Evolutionary conservation across 2,888 invertebrate species (phyloP).

Genomic region (Nomada fucata): DNA sequence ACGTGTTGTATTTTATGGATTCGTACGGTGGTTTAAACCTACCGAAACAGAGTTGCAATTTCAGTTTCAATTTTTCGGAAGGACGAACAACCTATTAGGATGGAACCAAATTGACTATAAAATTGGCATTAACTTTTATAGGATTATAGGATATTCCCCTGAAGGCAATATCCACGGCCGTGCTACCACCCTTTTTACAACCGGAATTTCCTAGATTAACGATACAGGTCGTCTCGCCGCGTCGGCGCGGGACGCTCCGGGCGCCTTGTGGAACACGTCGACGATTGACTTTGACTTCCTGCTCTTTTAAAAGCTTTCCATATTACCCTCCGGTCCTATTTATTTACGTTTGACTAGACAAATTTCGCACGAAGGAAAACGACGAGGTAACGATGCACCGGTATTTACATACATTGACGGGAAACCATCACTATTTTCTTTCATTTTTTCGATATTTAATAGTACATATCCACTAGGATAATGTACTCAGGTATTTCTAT

Average conservation of each 20-base stretch:
- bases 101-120: conserved; percentile 24
- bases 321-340: conserved; percentile 32
- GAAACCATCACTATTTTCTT: not conserved
- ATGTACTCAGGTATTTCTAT: too few relatives aligned
- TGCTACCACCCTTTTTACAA: conserved; percentile 38
- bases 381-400: not conserved
- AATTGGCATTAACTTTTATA: conserved; percentile 39
- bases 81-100: conserved; percentile 21
- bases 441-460: not conserved
- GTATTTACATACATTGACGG: not conserved
- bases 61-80: conserved; percentile 32
- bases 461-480: too few relatives aligned
- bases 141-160: conserved; percentile 28
- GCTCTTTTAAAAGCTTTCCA: conserved; percentile 33
- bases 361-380: conserved; percentile 9
- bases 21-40: not conserved
- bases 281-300: conserved; percentile 53
- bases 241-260: conserved; percentile 10
- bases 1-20: not conserved
- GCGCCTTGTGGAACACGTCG: conserved; percentile 43
- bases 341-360: conserved; percentile 31
- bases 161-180: not conserved
- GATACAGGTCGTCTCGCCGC: conserved; percentile 28
- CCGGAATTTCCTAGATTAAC: conserved; percentile 39
- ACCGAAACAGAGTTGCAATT: conserved; percentile 6